Evolutionary conservation across 1,140 invertebrate genomes (phyloP).

Genomic region (Bacillus rossius): DNA sequence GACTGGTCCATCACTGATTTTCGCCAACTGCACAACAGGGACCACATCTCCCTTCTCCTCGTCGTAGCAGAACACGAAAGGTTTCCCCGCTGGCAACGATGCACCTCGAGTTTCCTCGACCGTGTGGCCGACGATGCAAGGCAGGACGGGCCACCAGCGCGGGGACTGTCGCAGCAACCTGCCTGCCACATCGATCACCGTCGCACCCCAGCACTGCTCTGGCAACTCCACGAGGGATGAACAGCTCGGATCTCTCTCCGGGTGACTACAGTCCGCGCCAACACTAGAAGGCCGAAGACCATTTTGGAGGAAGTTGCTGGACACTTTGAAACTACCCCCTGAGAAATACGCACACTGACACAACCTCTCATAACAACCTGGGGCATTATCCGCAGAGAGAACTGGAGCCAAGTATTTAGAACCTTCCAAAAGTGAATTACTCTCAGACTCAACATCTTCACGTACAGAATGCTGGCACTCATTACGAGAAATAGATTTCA

Average conservation of each 20-base stretch:
- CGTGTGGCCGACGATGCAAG: conserved; percentile 25
- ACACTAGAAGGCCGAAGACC: too few relatives aligned
- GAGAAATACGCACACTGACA: too few relatives aligned
- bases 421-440: neutral
- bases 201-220: too few relatives aligned
- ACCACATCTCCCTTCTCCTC: conserved; percentile 9
- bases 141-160: conserved; percentile 18
- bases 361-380: too few relatives aligned
- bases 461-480: too few relatives aligned
- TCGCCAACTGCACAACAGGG: conserved; percentile 22
- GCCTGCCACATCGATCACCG: neutral
- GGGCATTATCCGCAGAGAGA: conserved; percentile 3
- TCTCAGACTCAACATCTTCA: too few relatives aligned
- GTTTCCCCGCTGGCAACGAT: conserved; percentile 1
- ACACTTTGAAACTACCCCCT: conserved; percentile 6
- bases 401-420: conserved; percentile 7
- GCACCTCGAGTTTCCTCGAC: neutral
- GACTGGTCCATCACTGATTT: conserved; percentile 23
- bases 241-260: too few relatives aligned
- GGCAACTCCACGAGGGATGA: too few relatives aligned
- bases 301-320: conserved; percentile 3
- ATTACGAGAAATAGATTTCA: conserved; percentile 11
- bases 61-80: conserved; percentile 19
- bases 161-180: conserved; percentile 28
- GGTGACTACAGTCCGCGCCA: too few relatives aligned